phyloP scores from a whole-genome alignment of 2,888 invertebrate species.

The Calliphora vomitoria region DNA sequence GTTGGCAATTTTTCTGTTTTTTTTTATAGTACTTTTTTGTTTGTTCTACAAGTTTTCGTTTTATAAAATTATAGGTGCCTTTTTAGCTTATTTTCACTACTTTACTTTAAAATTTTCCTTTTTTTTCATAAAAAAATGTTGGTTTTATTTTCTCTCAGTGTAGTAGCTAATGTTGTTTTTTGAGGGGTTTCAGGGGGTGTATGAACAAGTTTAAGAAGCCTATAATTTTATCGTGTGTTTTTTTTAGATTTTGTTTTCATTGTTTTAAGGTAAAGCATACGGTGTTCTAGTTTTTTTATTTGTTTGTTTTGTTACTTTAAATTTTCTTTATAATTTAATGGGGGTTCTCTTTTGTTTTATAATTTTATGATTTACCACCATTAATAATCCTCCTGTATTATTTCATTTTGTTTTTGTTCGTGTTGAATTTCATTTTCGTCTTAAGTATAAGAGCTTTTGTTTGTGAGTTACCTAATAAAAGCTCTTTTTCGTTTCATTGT shows the following conservation, averaged over 20 bases:
- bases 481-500: constrained; percentile 6
- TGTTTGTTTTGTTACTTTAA: constrained; percentile 60
- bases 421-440: constrained; percentile 8
- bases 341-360: constrained; percentile 38
- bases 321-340: constrained; percentile 61
- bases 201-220: constrained; percentile 42
- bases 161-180: constrained; percentile 10
- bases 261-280: constrained; percentile 75
- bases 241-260: constrained; percentile 71
- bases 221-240: constrained; percentile 51
- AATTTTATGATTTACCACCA: constrained; percentile 67
- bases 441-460: constrained; percentile 29
- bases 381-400: constrained; percentile 24
- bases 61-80: constrained; percentile 67
- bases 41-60: constrained; percentile 53
- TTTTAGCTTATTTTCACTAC: constrained; percentile 20
- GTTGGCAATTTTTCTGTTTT: constrained; percentile 72
- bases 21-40: constrained; percentile 48
- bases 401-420: constrained; percentile 15
- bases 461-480: constrained; percentile 7
- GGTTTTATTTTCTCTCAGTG: constrained; percentile 49
- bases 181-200: neutral
- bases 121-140: constrained; percentile 8
- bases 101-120: constrained; percentile 19
- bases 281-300: constrained; percentile 79